These are phyloP conservation scores for Monopis laevigella DNA, from an alignment of 2,888 invertebrate genomes.

Conservation along the genomic window DNA sequence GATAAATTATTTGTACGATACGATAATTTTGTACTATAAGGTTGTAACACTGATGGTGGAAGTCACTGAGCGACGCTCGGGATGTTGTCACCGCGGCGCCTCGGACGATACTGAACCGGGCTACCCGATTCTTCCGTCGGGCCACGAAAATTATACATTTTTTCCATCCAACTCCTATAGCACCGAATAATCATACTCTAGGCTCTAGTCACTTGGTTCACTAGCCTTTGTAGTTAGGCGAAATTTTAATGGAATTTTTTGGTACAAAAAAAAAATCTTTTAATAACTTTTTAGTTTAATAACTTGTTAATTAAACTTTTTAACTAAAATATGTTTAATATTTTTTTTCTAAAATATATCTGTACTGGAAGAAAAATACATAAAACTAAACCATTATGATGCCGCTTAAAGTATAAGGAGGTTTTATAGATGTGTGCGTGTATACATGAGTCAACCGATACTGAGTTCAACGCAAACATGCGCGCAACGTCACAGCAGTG, in stretches of 20 bases:
- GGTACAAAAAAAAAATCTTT: neutral
- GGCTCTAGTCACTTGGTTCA: slow-evolving; percentile 60
- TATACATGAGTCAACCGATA: slow-evolving; percentile 31
- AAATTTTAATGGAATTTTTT: slow-evolving; percentile 25
- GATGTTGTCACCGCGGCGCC: slow-evolving; percentile 53
- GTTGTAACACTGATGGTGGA: slow-evolving; percentile 26
- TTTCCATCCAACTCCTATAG: slow-evolving; percentile 39
- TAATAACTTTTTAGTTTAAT: neutral
- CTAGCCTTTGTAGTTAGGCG: slow-evolving; percentile 37
- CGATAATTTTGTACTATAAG: slow-evolving; percentile 62
- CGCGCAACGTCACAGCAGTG: slow-evolving; percentile 47
- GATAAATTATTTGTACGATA: too few relatives aligned
- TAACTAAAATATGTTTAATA: neutral
- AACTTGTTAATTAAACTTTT: neutral
- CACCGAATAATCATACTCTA: slow-evolving; percentile 48
- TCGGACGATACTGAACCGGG: slow-evolving; percentile 59
- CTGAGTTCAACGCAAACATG: slow-evolving; percentile 46
- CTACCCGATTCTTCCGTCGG: slow-evolving; percentile 58
- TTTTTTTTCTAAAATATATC: too few relatives aligned
- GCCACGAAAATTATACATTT: slow-evolving; percentile 59
- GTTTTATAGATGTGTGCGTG: slow-evolving; percentile 37
- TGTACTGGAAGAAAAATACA: too few relatives aligned
- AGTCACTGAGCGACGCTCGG: slow-evolving; percentile 31
- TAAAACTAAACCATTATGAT: slow-evolving; percentile 35
- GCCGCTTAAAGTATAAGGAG: slow-evolving; percentile 28